phyloP scores from a whole-genome alignment of 2,113 vertebrate species.

The Coregonus clupeaformis region DNA sequence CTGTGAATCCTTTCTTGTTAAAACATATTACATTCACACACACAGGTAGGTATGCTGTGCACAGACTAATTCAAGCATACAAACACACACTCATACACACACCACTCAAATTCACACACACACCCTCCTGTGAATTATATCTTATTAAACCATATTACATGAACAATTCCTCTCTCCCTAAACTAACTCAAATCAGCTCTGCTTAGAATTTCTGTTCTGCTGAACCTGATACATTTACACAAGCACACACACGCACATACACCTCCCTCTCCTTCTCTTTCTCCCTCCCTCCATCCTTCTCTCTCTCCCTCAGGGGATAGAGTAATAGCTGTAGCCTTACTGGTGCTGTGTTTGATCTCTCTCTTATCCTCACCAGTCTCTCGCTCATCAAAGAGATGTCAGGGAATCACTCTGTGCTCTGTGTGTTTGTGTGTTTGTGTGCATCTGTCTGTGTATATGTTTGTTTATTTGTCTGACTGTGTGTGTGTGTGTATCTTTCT shows the following conservation, averaged over 20 bases:
- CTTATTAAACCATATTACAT: constrained; percentile 63
- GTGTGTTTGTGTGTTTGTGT: neutral
- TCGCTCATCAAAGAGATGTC: constrained; percentile 51
- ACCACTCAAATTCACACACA: neutral
- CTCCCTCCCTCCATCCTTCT: constrained; percentile 24
- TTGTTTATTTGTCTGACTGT: neutral
- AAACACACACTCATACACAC: neutral
- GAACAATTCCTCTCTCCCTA: constrained; percentile 55
- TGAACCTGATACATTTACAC: constrained; percentile 51
- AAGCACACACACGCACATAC: constrained; percentile 23
- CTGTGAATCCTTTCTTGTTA: neutral
- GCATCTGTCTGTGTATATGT: neutral
- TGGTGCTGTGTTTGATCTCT: constrained; percentile 61
- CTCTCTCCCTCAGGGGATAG: constrained; percentile 46
- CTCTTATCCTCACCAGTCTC: constrained; percentile 54
- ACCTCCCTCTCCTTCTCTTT: constrained; percentile 15
- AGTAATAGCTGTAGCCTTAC: constrained; percentile 64
- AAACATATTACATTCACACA: neutral
- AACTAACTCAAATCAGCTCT: constrained; percentile 51
- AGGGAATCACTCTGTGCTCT: constrained; percentile 10
- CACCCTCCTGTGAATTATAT: constrained; percentile 31
- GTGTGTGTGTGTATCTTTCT: constrained; percentile 11
- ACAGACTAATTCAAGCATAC: neutral
- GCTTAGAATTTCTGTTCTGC: constrained; percentile 58
- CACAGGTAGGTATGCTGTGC: neutral